phyloP scores from a whole-genome alignment of 2,113 vertebrate species.

The Hypocryptadius cinnamomeus region DNA sequence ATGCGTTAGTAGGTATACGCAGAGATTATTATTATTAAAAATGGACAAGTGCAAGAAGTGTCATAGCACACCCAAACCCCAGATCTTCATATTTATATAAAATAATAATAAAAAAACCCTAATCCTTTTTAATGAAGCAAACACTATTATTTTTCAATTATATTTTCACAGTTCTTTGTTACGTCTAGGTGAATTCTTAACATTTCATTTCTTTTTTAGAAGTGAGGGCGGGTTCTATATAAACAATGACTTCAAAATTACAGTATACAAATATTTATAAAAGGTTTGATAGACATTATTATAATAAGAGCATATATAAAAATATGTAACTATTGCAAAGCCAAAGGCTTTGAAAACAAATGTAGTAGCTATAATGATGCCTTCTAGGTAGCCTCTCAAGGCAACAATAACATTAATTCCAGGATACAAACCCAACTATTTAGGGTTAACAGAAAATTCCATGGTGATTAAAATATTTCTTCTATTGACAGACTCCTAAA shows the following conservation, averaged over 20 bases:
- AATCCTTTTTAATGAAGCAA: background rate
- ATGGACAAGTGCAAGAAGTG: background rate
- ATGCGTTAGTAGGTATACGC: constrained; percentile 32
- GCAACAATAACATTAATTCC: background rate
- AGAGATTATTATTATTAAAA: background rate
- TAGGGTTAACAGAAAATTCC: background rate
- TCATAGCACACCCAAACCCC: background rate
- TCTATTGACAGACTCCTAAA: background rate
- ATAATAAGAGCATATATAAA: background rate
- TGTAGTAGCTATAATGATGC: background rate
- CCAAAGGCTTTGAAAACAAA: background rate
- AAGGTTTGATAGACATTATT: accelerated
- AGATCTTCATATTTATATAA: constrained; percentile 5
- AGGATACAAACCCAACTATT: background rate
- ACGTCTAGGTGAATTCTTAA: background rate
- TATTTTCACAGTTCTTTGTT: background rate
- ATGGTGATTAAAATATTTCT: background rate
- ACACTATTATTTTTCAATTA: background rate
- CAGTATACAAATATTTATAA: background rate
- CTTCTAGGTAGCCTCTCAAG: background rate
- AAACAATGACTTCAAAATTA: background rate
- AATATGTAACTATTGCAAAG: background rate
- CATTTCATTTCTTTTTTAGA: background rate
- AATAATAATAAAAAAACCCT: background rate
- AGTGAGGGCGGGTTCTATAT: background rate